phyloP scores from a whole-genome alignment of 1,140 invertebrate genomes.

The Trachelipus rathkii region DNA sequence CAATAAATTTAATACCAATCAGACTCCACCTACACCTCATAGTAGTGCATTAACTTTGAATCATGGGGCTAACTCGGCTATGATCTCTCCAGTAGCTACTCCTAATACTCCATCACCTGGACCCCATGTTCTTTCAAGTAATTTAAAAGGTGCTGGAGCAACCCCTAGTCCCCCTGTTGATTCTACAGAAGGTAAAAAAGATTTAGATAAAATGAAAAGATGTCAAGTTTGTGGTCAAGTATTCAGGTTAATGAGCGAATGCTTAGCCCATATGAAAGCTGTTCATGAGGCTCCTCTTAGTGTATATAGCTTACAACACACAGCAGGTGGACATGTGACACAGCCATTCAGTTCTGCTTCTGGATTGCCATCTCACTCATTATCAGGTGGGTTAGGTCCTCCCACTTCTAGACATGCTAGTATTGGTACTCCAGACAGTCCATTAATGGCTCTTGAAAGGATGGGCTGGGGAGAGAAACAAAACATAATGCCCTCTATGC shows the following conservation, averaged over 20 bases:
- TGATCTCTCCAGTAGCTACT: conserved; percentile 41
- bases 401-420: conserved; percentile 20
- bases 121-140: conserved; percentile 36
- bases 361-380: conserved; percentile 32
- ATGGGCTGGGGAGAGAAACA: conserved; percentile 45
- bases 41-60: conserved; percentile 26
- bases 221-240: conserved; percentile 45
- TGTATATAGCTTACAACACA: conserved; percentile 42
- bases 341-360: conserved; percentile 33
- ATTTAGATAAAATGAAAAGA: conserved; percentile 44
- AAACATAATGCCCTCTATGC: conserved; percentile 38
- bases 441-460: conserved; percentile 43
- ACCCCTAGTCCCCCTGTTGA: conserved; percentile 44
- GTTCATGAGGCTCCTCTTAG: conserved; percentile 43
- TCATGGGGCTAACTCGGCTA: conserved; percentile 37
- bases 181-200: conserved; percentile 40
- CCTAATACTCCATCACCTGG: conserved; percentile 37
- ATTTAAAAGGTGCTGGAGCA: conserved; percentile 34
- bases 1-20: conserved; percentile 30
- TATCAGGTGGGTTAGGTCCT: conserved; percentile 29
- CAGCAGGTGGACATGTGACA: conserved; percentile 35
- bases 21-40: conserved; percentile 32
- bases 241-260: conserved; percentile 45
- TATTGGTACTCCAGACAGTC: conserved; percentile 41
- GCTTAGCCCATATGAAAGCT: conserved; percentile 44